Percentiles rank a stretch among this genome's conserved stretches.
Conservation (phyloP, 2,888 invertebrate genomes). For the Drosophila melanosoma region DNA sequence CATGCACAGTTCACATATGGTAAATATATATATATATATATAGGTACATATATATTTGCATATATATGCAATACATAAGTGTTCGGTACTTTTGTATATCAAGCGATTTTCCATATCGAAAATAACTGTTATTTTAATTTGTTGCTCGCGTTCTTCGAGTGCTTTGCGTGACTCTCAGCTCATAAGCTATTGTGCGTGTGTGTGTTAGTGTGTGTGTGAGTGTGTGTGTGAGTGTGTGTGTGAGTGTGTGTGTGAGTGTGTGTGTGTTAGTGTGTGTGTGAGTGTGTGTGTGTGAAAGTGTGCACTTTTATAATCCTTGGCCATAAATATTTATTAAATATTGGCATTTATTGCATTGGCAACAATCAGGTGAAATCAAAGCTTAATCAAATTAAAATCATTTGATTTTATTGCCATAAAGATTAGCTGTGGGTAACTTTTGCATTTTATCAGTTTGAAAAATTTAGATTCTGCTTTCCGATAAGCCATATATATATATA, state of each 20-base stretch:
- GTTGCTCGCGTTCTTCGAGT: slow-evolving; percentile 47
- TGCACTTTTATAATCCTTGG: slow-evolving; percentile 32
- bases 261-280: background rate
- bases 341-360: slow-evolving; percentile 13
- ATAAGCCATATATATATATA: slow-evolving; percentile 18
- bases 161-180: slow-evolving; percentile 54
- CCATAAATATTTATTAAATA: slow-evolving; percentile 31
- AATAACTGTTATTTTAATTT: slow-evolving; percentile 12
- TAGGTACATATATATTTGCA: background rate
- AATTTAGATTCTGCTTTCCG: background rate
- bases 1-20: slow-evolving; percentile 17
- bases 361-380: slow-evolving; percentile 53
- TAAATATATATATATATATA: slow-evolving; percentile 1
- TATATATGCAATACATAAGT: slow-evolving; percentile 6
- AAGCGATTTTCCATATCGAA: slow-evolving; percentile 41
- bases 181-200: slow-evolving; percentile 40
- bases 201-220: no score
- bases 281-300: slow-evolving; percentile 1
- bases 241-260: slow-evolving; percentile 2
- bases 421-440: slow-evolving; percentile 32
- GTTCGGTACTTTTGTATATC: slow-evolving; percentile 11
- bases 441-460: slow-evolving; percentile 29
- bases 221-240: slow-evolving; percentile 2
- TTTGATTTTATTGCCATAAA: slow-evolving; percentile 52
- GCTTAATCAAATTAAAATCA: slow-evolving; percentile 78